These are phyloP conservation scores for Falcunculus frontatus DNA, from an alignment of 2,113 vertebrate genomes.

Conservation along the genomic window DNA sequence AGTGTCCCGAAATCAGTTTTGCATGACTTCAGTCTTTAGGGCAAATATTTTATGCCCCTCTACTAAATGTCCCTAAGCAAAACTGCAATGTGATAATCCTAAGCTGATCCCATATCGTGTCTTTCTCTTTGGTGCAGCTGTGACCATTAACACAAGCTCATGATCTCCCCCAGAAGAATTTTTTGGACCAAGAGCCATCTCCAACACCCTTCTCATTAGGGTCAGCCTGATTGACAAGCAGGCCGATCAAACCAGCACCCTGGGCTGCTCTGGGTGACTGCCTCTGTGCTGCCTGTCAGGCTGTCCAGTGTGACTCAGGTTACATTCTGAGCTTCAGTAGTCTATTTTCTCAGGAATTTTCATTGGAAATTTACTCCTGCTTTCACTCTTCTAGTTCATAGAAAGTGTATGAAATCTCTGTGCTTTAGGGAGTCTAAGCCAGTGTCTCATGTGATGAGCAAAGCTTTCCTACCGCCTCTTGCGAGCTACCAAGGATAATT, in stretches of 20 bases:
- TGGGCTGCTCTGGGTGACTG: not conserved
- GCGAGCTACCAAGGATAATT: not conserved
- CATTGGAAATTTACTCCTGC: not conserved
- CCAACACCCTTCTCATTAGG: not conserved
- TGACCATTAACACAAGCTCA: not conserved
- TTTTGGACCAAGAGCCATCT: not conserved
- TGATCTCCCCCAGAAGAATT: not conserved
- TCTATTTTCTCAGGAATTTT: constrained; percentile 10
- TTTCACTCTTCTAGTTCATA: not conserved
- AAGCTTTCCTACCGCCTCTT: constrained; percentile 29
- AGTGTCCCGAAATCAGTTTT: not conserved
- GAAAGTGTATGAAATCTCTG: not conserved
- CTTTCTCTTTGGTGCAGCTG: not conserved
- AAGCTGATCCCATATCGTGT: not conserved
- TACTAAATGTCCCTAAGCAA: not conserved
- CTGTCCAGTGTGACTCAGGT: not conserved
- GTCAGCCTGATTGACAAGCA: not conserved
- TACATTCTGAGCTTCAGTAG: not conserved
- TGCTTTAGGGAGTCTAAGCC: not conserved
- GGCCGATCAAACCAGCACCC: not conserved
- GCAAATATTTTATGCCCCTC: not conserved
- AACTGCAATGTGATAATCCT: not conserved
- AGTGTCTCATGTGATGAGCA: constrained; percentile 2
- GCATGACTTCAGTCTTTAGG: not conserved
- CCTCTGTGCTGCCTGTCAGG: not conserved